Percentiles rank a stretch among this genome's conserved stretches.
Conservation (phyloP, 2,888 invertebrate genomes). For the Sphecodes monilicornis region DNA sequence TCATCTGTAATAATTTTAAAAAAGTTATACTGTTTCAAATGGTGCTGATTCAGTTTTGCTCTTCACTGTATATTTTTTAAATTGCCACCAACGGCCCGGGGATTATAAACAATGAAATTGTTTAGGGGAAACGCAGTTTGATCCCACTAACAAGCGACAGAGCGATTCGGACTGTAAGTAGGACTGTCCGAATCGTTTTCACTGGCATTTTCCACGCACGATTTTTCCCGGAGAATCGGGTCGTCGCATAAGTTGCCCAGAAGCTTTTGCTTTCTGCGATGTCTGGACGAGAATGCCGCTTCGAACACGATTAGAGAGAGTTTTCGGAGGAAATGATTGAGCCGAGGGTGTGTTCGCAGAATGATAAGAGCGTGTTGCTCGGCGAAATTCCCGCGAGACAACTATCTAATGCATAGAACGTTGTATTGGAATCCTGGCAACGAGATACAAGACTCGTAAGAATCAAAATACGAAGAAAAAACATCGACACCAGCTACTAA, state of each 20-base stretch:
- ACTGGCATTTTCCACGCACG: conserved; percentile 18
- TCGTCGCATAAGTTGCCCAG: neutral
- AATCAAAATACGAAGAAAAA: neutral
- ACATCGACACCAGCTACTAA: neutral
- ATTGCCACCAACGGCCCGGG: too few relatives aligned
- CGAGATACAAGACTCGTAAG: neutral
- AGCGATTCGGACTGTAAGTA: neutral
- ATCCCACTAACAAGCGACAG: neutral
- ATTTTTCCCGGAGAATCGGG: conserved; percentile 5
- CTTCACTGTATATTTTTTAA: too few relatives aligned
- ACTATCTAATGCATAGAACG: neutral
- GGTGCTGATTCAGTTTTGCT: too few relatives aligned
- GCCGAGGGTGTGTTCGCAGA: neutral
- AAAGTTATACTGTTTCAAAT: too few relatives aligned
- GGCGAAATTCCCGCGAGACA: neutral
- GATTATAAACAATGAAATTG: neutral
- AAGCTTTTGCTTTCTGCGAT: neutral
- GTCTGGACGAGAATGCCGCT: neutral
- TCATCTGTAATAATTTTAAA: too few relatives aligned
- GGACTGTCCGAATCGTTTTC: conserved; percentile 9
- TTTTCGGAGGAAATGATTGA: neutral
- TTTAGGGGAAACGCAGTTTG: neutral
- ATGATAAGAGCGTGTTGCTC: conserved; percentile 3
- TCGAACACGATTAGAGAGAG: conserved; percentile 26
- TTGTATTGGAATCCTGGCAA: neutral